phyloP scores from a whole-genome alignment of 2,797 vertebrate genomes.

The Betta splendens region DNA sequence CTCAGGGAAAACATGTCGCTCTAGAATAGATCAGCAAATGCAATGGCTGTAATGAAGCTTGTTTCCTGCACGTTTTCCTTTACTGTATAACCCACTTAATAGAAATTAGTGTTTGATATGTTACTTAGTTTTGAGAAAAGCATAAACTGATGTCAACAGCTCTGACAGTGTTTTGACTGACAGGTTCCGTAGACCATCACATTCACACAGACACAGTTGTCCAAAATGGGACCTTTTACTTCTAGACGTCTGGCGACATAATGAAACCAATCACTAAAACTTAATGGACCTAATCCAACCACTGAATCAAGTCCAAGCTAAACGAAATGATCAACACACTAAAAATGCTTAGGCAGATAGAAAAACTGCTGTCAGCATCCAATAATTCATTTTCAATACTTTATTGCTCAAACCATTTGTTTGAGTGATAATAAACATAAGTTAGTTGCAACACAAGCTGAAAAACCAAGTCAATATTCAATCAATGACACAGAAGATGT shows the following conservation, averaged over 20 bases:
- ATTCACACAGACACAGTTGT: background rate
- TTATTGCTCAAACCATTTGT: background rate
- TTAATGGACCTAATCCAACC: background rate
- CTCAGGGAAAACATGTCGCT: no score
- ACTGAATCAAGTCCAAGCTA: background rate
- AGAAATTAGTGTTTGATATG: background rate
- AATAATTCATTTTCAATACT: background rate
- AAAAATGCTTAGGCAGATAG: background rate
- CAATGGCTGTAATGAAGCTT: no score
- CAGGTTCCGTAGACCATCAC: background rate
- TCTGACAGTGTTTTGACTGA: background rate
- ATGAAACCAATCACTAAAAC: background rate
- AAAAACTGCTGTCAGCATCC: background rate
- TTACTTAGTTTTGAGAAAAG: background rate
- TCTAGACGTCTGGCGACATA: conserved; percentile 6
- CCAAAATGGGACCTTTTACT: background rate
- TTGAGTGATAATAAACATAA: background rate
- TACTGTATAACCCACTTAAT: background rate
- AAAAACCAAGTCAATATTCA: background rate
- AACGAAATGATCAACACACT: background rate
- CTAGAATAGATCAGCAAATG: no score
- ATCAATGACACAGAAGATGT: background rate
- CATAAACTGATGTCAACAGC: background rate
- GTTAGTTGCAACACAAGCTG: no score
- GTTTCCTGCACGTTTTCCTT: no score